Conservation (phyloP, 1,140 invertebrate genomes). For the Cepaea nemoralis region DNA sequence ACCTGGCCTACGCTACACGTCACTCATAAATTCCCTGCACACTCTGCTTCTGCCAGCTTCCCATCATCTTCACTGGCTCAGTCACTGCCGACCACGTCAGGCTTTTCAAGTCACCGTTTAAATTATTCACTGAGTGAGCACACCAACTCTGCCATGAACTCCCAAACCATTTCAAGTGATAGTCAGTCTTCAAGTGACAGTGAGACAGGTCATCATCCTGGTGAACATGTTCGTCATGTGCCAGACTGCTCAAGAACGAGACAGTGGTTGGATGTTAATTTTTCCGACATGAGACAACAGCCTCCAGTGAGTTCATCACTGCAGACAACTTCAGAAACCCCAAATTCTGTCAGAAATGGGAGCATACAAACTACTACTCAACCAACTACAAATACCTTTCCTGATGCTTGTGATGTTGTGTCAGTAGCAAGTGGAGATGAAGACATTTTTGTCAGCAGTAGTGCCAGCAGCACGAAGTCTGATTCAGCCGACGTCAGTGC, state of each 20-base stretch:
- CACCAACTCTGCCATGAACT: background rate
- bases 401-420: constrained; percentile 18
- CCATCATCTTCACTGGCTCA: background rate
- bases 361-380: background rate
- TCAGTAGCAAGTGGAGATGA: constrained; percentile 38
- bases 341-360: background rate
- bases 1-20: constrained; percentile 29
- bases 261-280: constrained; percentile 37
- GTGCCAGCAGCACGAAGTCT: constrained; percentile 20
- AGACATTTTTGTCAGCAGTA: constrained; percentile 33
- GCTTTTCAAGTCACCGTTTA: background rate
- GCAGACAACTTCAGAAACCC: background rate
- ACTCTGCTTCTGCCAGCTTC: background rate
- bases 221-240: background rate
- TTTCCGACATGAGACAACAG: background rate
- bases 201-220: constrained; percentile 17
- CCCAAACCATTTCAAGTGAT: constrained; percentile 25
- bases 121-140: background rate
- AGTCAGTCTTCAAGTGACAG: constrained; percentile 34
- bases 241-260: constrained; percentile 1
- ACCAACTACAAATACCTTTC: too few species aligned
- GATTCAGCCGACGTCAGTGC: constrained; percentile 6
- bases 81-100: background rate
- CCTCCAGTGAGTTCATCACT: background rate
- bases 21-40: constrained; percentile 28